These are phyloP conservation scores for Anhinga anhinga DNA, from an alignment of 2,113 vertebrate species.

Conservation along the genomic window DNA sequence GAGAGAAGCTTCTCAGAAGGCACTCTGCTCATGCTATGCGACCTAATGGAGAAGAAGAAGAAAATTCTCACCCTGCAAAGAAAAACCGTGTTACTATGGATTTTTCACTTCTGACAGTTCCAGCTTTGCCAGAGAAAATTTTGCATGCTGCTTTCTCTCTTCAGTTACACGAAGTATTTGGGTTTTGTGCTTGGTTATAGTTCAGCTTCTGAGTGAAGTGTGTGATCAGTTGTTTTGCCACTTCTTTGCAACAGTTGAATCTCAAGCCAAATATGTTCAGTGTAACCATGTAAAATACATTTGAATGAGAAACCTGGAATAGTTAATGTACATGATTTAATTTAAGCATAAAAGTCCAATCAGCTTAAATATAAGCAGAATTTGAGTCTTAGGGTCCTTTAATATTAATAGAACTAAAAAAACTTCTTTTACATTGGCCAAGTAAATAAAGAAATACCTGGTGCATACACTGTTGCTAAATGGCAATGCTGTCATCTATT, in stretches of 20 bases:
- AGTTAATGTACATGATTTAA: neutral
- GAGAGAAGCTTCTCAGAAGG: slow-evolving; percentile 82
- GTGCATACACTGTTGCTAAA: slow-evolving; percentile 33
- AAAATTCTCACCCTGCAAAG: slow-evolving; percentile 70
- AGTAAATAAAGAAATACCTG: neutral
- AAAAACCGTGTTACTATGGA: slow-evolving; percentile 88
- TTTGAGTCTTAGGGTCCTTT: neutral
- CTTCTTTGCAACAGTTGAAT: slow-evolving; percentile 38
- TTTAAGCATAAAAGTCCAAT: neutral
- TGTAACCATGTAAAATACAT: neutral
- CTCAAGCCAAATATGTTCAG: neutral
- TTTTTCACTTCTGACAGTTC: slow-evolving; percentile 86
- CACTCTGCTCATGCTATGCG: slow-evolving; percentile 82
- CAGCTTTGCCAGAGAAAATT: slow-evolving; percentile 75
- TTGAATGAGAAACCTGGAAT: neutral
- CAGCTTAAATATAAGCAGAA: neutral
- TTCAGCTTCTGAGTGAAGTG: slow-evolving; percentile 66
- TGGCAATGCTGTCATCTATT: slow-evolving; percentile 65
- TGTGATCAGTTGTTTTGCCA: slow-evolving; percentile 65
- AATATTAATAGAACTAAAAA: neutral
- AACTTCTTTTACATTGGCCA: neutral
- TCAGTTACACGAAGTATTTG: slow-evolving; percentile 77
- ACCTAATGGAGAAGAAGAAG: slow-evolving; percentile 74
- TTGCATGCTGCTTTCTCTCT: slow-evolving; percentile 68
- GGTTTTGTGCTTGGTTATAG: slow-evolving; percentile 26